Evolutionary conservation across 92 coral and sea anemone species (phyloP).

Genomic region (Micromussa lordhowensis): DNA sequence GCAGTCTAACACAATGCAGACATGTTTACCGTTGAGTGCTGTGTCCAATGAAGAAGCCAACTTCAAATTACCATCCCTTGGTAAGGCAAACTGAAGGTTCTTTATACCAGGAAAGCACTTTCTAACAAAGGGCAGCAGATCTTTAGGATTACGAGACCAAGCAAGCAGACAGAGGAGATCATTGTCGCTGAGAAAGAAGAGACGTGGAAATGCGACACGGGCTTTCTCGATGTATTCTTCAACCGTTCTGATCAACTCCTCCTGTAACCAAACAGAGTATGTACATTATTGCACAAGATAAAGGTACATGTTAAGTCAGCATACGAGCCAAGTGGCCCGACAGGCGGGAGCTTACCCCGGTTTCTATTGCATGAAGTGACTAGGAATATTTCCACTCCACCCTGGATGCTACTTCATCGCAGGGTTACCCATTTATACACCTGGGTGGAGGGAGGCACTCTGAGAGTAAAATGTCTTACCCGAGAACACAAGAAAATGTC

Average conservation of each 20-base stretch:
- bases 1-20: no score
- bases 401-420: no score
- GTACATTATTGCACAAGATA: background rate
- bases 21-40: conserved; percentile 83
- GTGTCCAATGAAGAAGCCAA: conserved; percentile 85
- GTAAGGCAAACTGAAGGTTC: conserved; percentile 84
- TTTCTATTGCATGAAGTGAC: no score
- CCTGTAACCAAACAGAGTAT: conserved; percentile 55
- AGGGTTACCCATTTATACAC: no score
- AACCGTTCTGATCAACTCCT: conserved; percentile 83
- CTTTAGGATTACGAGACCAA: conserved; percentile 93
- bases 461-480: no score
- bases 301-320: no score
- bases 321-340: no score
- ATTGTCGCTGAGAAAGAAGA: conserved; percentile 86
- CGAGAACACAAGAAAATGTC: no score
- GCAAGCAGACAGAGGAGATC: conserved; percentile 88
- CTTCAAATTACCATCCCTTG: conserved; percentile 72
- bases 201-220: conserved; percentile 81
- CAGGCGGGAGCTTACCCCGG: no score
- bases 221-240: conserved; percentile 75
- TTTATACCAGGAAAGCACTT: conserved; percentile 94
- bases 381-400: no score
- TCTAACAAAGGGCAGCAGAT: conserved; percentile 85
- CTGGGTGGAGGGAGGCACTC: no score